These are phyloP conservation scores for Aselliscus stoliczkanus DNA, from an alignment of 2,797 vertebrate species.

Conservation along the genomic window DNA sequence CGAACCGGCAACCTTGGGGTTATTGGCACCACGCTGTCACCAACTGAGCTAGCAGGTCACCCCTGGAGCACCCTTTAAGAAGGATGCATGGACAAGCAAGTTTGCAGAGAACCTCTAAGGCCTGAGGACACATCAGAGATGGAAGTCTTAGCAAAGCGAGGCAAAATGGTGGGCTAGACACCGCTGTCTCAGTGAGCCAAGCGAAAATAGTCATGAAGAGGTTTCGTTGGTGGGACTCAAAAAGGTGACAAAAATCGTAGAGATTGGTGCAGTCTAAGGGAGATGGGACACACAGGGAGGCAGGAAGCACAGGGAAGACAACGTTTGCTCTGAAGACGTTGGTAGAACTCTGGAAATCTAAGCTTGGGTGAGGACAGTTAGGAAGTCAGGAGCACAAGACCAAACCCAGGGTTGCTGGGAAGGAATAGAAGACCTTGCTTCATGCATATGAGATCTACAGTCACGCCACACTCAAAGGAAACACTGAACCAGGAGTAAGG, in stretches of 20 bases:
- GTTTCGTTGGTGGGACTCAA: not conserved
- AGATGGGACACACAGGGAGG: accelerated
- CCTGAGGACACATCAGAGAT: accelerated
- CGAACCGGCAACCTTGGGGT: too few relatives aligned
- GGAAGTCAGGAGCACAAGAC: too few relatives aligned
- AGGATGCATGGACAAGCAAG: not conserved
- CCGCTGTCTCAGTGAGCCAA: accelerated
- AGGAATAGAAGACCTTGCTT: not conserved
- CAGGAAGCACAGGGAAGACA: accelerated
- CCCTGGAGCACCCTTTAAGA: too few relatives aligned
- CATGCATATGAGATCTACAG: not conserved
- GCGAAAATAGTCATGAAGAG: not conserved
- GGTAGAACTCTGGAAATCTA: too few relatives aligned
- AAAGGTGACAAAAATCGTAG: not conserved
- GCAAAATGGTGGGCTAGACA: accelerated
- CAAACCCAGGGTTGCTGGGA: not conserved
- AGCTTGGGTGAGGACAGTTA: too few relatives aligned
- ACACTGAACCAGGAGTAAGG: accelerated
- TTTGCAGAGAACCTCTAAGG: not conserved
- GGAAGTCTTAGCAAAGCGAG: not conserved
- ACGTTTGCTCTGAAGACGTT: too few relatives aligned
- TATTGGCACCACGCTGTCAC: too few relatives aligned
- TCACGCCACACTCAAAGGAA: not conserved
- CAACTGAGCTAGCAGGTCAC: too few relatives aligned
- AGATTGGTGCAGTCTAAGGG: too few relatives aligned